phyloP scores from a whole-genome alignment of 2,888 invertebrate species.

The Ochropleura leucogaster region DNA sequence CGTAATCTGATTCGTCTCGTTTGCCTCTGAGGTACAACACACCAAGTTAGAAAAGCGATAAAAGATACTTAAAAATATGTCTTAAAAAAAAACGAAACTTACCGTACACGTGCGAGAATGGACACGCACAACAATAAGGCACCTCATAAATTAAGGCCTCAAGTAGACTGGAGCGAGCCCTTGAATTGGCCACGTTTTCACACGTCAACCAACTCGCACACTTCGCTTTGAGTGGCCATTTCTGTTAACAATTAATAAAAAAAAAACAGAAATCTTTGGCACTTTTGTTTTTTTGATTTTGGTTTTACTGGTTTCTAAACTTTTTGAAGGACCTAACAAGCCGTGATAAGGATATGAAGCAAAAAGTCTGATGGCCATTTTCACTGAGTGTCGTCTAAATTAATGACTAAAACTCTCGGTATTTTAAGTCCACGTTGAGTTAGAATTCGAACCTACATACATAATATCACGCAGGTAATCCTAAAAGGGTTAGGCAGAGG shows the following conservation, averaged over 20 bases:
- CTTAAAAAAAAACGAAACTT: not conserved
- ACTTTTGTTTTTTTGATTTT: slow-evolving; percentile 31
- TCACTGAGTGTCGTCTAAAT: not conserved
- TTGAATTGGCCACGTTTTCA: slow-evolving; percentile 66
- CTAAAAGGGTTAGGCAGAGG: too few species aligned
- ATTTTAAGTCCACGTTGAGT: too few species aligned
- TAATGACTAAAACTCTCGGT: not conserved
- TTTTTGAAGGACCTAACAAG: not conserved
- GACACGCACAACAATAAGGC: slow-evolving; percentile 65
- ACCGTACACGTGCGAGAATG: slow-evolving; percentile 57
- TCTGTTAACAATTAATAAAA: slow-evolving; percentile 50
- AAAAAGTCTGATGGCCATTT: not conserved
- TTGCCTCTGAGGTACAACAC: too few species aligned
- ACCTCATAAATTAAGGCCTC: slow-evolving; percentile 79
- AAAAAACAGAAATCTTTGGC: slow-evolving; percentile 29
- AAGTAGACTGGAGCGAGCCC: slow-evolving; percentile 69
- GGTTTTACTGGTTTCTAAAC: slow-evolving; percentile 3
- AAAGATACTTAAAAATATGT: not conserved
- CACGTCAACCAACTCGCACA: slow-evolving; percentile 45
- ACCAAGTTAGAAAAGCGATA: too few species aligned
- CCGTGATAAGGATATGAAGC: not conserved
- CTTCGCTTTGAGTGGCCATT: slow-evolving; percentile 54
- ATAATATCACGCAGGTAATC: too few species aligned
- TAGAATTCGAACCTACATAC: too few species aligned
- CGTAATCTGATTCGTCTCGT: too few species aligned